phyloP scores from a whole-genome alignment of 2,797 vertebrate genomes.

The Clarias fuscus region DNA sequence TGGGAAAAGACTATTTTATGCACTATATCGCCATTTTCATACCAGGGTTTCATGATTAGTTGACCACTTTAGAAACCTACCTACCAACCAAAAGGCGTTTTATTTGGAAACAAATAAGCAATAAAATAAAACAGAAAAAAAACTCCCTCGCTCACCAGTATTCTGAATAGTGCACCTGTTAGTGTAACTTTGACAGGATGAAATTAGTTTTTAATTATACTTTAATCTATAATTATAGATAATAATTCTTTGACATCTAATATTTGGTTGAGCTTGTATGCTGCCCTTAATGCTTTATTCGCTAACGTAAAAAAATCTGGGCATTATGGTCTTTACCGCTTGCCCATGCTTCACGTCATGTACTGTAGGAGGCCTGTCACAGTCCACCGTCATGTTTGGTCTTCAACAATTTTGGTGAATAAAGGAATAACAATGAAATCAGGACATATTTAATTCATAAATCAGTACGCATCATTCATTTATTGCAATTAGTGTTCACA shows the following conservation, averaged over 20 bases:
- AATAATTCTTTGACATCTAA: background rate
- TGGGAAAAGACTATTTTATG: background rate
- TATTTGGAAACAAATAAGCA: background rate
- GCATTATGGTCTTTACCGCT: background rate
- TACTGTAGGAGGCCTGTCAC: background rate
- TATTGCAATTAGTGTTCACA: background rate
- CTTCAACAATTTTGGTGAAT: background rate
- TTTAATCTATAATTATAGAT: background rate
- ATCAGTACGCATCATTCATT: background rate
- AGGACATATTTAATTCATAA: too few relatives aligned
- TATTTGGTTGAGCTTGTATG: background rate
- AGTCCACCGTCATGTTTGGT: background rate
- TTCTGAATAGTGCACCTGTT: background rate
- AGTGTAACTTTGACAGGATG: background rate
- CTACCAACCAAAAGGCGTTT: background rate
- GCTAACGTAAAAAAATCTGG: background rate
- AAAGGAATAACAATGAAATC: background rate
- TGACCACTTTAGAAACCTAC: background rate
- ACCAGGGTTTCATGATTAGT: too few relatives aligned
- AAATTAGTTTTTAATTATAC: background rate
- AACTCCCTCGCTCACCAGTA: background rate
- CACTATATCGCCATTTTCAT: background rate
- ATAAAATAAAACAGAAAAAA: background rate
- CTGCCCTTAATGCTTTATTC: background rate
- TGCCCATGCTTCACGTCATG: background rate